Evolutionary conservation across 1,140 invertebrate genomes (phyloP).

Genomic region (Drosophila subobscura): DNA sequence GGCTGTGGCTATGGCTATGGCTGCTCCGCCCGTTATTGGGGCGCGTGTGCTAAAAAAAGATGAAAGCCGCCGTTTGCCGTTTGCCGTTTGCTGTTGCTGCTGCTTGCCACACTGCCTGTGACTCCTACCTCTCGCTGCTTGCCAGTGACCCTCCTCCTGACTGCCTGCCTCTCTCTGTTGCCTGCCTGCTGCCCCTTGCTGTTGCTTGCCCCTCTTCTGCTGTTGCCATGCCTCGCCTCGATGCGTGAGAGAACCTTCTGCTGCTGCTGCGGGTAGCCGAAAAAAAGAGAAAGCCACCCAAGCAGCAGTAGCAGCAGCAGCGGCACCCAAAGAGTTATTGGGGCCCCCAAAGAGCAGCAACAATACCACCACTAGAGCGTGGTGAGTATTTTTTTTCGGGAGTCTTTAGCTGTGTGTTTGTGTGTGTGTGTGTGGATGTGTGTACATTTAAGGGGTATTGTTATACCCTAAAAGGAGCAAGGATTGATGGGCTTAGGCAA

Average conservation of each 20-base stretch:
- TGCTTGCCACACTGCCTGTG: slow-evolving; percentile 17
- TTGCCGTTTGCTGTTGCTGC: slow-evolving; percentile 33
- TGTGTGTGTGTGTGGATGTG: slow-evolving; percentile 44
- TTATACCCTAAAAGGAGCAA: slow-evolving; percentile 21
- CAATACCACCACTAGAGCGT: slow-evolving; percentile 72
- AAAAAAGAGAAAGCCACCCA: slow-evolving; percentile 46
- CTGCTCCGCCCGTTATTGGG: slow-evolving; percentile 46
- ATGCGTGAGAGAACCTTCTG: slow-evolving; percentile 36
- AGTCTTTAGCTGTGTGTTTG: slow-evolving; percentile 17
- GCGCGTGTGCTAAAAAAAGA: slow-evolving; percentile 73
- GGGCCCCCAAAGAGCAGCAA: slow-evolving; percentile 4
- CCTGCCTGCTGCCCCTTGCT: slow-evolving; percentile 30
- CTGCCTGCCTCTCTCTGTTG: slow-evolving; percentile 31
- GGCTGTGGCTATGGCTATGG: not conserved
- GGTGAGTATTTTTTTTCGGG: slow-evolving; percentile 58
- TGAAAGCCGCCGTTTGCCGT: slow-evolving; percentile 61
- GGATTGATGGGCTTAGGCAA: not conserved
- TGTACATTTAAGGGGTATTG: slow-evolving; percentile 24
- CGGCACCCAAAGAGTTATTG: slow-evolving; percentile 13
- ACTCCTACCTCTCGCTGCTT: slow-evolving; percentile 6
- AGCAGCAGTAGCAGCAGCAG: slow-evolving; percentile 21
- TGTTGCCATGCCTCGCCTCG: slow-evolving; percentile 59
- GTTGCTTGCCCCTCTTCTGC: slow-evolving; percentile 5
- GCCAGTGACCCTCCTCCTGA: not conserved
- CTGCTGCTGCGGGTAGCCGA: slow-evolving; percentile 12